Conservation (phyloP, 2,113 vertebrate species). For the Dicrurus megarhynchus region DNA sequence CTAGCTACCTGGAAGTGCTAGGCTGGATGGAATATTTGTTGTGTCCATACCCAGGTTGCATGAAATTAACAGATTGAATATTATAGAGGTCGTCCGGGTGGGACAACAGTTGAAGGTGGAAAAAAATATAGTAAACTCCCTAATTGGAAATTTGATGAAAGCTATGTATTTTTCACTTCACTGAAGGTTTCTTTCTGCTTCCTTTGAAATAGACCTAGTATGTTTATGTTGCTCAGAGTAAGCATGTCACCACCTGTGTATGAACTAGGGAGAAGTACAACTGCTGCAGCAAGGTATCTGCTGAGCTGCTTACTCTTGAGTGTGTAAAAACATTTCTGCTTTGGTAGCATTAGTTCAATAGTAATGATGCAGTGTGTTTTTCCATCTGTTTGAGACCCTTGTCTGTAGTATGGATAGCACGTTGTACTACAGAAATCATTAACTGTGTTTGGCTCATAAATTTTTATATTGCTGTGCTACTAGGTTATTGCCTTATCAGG, state of each 20-base stretch:
- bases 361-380: background rate
- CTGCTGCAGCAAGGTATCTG: background rate
- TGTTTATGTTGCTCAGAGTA: fast-evolving
- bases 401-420: fast-evolving
- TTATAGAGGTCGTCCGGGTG: background rate
- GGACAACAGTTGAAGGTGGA: background rate
- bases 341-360: background rate
- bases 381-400: background rate
- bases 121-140: background rate
- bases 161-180: fast-evolving
- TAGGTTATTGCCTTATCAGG: background rate
- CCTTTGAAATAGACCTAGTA: background rate
- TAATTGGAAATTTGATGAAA: background rate
- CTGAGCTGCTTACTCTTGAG: background rate
- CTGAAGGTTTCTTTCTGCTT: background rate
- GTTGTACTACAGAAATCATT: background rate
- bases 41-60: fast-evolving
- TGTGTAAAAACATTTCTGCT: background rate
- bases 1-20: fast-evolving
- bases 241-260: fast-evolving
- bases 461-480: background rate
- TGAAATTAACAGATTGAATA: background rate
- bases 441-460: background rate
- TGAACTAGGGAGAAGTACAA: background rate
- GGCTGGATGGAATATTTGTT: too few species aligned